phyloP scores from a whole-genome alignment of 2,113 vertebrate species.

The Carlito syrichta region DNA sequence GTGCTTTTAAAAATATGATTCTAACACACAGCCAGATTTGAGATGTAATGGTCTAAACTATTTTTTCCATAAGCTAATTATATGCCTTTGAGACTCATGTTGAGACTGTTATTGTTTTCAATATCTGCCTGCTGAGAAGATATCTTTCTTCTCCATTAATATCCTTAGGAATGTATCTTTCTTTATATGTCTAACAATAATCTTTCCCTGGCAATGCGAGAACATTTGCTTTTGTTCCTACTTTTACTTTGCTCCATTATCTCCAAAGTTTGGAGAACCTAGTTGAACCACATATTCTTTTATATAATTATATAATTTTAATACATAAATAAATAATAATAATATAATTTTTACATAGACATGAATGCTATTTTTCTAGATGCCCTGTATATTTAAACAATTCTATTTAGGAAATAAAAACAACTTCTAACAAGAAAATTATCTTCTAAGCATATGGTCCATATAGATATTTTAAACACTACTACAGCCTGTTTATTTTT shows the following conservation, averaged over 20 bases:
- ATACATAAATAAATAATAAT: neutral
- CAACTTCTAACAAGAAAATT: neutral
- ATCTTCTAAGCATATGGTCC: neutral
- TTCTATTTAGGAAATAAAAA: neutral
- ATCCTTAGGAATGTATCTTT: neutral
- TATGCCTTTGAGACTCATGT: conserved; percentile 39
- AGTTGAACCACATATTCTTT: neutral
- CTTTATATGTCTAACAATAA: neutral
- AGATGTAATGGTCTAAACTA: neutral
- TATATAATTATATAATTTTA: neutral
- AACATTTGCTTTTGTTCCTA: neutral
- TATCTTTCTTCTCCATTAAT: conserved; percentile 36
- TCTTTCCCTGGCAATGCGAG: neutral
- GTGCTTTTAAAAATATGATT: conserved; percentile 5
- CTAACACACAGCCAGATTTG: neutral
- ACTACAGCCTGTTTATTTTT: neutral
- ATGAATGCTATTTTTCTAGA: neutral
- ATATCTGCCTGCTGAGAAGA: conserved; percentile 43
- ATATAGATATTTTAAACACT: neutral
- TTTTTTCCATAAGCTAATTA: conserved; percentile 46
- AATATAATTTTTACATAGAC: neutral
- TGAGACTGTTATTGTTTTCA: conserved; percentile 61
- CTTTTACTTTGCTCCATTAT: neutral
- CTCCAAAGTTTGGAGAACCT: neutral
- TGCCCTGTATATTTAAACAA: neutral